phyloP scores from a whole-genome alignment of 2,888 invertebrate genomes.

The Toxonevra muliebris region DNA sequence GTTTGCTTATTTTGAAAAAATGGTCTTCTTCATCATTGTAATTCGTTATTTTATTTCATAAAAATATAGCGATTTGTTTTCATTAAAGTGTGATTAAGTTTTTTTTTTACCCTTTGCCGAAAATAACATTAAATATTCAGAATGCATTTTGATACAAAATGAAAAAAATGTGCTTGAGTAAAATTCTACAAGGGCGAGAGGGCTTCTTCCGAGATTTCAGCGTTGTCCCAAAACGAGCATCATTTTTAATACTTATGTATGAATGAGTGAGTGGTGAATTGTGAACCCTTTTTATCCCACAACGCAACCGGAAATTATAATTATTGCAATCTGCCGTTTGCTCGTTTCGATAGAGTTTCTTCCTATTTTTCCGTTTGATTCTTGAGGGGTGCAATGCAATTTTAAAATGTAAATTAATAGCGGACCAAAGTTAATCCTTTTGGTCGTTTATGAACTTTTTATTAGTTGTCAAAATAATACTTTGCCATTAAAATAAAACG shows the following conservation, averaged over 20 bases:
- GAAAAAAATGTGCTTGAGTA: conserved; percentile 15
- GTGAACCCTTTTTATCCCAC: neutral
- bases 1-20: conserved; percentile 26
- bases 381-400: conserved; percentile 50
- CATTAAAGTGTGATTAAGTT: conserved; percentile 55
- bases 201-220: neutral
- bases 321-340: conserved; percentile 33
- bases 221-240: neutral
- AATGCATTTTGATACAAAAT: conserved; percentile 3
- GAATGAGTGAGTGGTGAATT: neutral
- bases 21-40: conserved; percentile 35
- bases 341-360: neutral
- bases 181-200: neutral
- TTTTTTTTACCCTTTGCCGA: conserved; percentile 38
- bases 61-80: conserved; percentile 58
- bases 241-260: conserved; percentile 17
- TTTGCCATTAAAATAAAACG: conserved; percentile 13
- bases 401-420: conserved; percentile 63
- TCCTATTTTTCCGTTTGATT: neutral
- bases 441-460: conserved; percentile 15
- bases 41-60: too few relatives aligned
- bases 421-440: conserved; percentile 33
- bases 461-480: conserved; percentile 27
- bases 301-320: conserved; percentile 17
- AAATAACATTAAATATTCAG: conserved; percentile 28